Evolutionary conservation across 1,140 invertebrate species (phyloP).

Genomic region (Euwallacea fornicatus): DNA sequence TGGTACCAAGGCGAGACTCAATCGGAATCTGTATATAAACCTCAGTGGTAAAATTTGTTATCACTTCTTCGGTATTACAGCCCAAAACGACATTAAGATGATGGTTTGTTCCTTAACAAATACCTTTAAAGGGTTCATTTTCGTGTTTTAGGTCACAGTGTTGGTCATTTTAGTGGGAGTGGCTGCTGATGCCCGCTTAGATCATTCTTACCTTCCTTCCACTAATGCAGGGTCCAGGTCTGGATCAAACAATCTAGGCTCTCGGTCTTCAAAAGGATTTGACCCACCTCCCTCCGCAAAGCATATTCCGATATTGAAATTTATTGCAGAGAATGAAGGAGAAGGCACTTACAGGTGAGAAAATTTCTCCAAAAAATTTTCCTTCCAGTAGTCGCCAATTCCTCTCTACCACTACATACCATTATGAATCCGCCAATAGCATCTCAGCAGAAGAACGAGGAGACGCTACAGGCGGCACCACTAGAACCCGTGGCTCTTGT

Average conservation of each 20-base stretch:
- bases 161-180: background rate
- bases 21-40: no score
- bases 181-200: slow-evolving; percentile 52
- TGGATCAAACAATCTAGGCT: background rate
- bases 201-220: slow-evolving; percentile 64
- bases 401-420: slow-evolving; percentile 50
- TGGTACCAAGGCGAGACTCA: no score
- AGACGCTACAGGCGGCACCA: slow-evolving; percentile 51
- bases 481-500: slow-evolving; percentile 49
- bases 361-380: background rate
- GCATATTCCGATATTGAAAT: slow-evolving; percentile 58
- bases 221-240: slow-evolving; percentile 50
- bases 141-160: background rate
- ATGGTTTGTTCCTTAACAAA: no score
- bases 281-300: slow-evolving; percentile 49
- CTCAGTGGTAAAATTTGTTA: no score
- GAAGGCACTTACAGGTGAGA: slow-evolving; percentile 39
- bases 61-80: no score
- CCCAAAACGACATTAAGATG: no score
- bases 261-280: slow-evolving; percentile 51
- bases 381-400: background rate
- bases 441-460: slow-evolving; percentile 60
- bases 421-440: slow-evolving; percentile 62
- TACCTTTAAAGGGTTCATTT: no score
- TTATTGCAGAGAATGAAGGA: slow-evolving; percentile 53